Evolutionary conservation across 2,888 invertebrate species (phyloP), one percentile per base, ranked within the genome.

Genomic region (Acleris laterana): DNA sequence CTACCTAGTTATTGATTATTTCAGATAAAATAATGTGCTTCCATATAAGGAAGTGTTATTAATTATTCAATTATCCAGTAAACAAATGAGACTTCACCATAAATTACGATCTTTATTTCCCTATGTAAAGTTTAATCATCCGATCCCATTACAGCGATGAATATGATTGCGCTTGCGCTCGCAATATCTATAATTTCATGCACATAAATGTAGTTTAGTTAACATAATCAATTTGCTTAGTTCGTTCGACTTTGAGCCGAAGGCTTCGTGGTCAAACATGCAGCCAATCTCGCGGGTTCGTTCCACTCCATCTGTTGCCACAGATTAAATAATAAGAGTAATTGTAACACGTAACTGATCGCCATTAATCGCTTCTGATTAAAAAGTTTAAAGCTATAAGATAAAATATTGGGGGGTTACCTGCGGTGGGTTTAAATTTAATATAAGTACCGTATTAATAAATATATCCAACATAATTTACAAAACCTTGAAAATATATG

Each of bases 301-400:
- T 64, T 64, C 59, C 64, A 55, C 60, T 55, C 22, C 17, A 48
- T 52, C 53, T 49, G 55, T 60, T 60, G 59, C 64, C 9, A 42
- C 49, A 60, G 60, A 25, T 50, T 55, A 19, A 59, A 60, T 60
- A 50, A 60, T 64, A 55, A 42, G 51, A 53, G 59, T 53, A 49
- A 42, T 60, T 17, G 59, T 59, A 49, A 60, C 49, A 2, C 32
- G 9, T 32, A 32, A 32, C 32, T 32, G 32, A 32, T 32, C 32
- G 9, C 32, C 32, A 32, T 38, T 13, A 4, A 38, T 38, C 13
- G 13, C 38, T 38, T 13, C 38, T 38, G 3, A 4, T 38, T 38
- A 38, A 38, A 32, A 38, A 13, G 11, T 11, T 32, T 25, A 25
- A 25, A 5, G 25, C 25, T 25, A 25, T 5, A 25, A 25, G 25